Evolutionary conservation across 2,113 vertebrate species (phyloP), one percentile per base, ranked within the genome.

Genomic region (Anarhynchus alexandrinus): DNA sequence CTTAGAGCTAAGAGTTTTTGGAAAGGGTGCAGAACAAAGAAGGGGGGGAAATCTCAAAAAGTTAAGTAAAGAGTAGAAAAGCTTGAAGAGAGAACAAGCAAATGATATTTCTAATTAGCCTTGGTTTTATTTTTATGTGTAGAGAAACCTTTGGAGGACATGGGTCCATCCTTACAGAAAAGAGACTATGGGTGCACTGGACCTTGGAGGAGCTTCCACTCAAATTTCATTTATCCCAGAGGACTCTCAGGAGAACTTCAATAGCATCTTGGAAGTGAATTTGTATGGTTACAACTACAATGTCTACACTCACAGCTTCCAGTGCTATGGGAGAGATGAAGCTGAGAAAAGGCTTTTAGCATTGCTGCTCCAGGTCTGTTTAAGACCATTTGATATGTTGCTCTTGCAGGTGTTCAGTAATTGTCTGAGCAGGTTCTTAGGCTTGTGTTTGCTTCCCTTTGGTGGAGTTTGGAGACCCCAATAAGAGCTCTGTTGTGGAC

Each of bases 171-270:
- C 99, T 5, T 93, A 97, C 2, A 98, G 98, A 66, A 98, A 96
- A 29, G 92, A 98, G 61, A 99, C 99, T 4, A 91, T 97, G 1
- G 99, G 99, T 10, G 99, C 99, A 19, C 97, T 99, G 97, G 99
- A 99, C 82, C 97, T 99, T 12, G 99, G 99, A 25, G 99, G 99
- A 12, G 99, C 99, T 47, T 99, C 99, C 36, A 99, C 99, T 55
- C 99, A 99, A 95, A 99, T 99, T 47, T 99, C 99, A 54, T 99
- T 99, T 71, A 96, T 96, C 3, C 93, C 97, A 0, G 94, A 93
- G 66, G 95, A 98, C 25, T 65, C 80, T 34, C 74, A 92, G 15
- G 82, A 90, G 15, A 94, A 67, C 3, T 94, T 94, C 36, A 87
- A 96, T 0, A 98, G 97, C 91, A 98, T 97, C n/a, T 65, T 98